Percentiles rank a stretch among this genome's conserved stretches.
phyloP scores from a whole-genome alignment of 1,140 invertebrate species.

The Trypoxylus dichotomus region DNA sequence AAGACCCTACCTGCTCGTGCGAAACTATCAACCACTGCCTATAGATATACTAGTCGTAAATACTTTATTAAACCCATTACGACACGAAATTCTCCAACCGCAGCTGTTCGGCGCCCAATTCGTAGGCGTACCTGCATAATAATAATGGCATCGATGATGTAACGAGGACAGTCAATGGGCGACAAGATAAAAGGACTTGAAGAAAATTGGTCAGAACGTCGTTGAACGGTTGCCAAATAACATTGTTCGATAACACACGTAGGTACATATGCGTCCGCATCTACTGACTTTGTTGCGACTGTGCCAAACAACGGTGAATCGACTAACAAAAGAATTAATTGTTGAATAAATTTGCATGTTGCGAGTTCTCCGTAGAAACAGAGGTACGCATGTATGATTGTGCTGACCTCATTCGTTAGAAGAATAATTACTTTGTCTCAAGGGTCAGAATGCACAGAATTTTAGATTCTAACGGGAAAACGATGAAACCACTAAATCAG shows the following conservation, averaged over 20 bases:
- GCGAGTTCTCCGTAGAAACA: not conserved
- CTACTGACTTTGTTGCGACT: not conserved
- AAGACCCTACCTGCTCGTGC: not conserved
- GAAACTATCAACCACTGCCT: not conserved
- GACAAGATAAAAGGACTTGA: not conserved
- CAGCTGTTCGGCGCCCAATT: not conserved
- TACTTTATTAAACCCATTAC: not conserved
- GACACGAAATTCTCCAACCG: not conserved
- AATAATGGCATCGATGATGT: not conserved
- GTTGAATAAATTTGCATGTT: conserved; percentile 3
- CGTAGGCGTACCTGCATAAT: not conserved
- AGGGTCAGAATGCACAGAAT: not conserved
- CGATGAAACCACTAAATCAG: not conserved
- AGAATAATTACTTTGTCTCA: not conserved
- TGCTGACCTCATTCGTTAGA: not conserved
- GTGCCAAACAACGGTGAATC: not conserved
- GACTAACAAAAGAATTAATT: not conserved
- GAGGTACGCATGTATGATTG: not conserved
- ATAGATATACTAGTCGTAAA: not conserved
- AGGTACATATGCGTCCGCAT: not conserved
- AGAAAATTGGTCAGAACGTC: not conserved
- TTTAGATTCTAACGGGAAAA: not conserved
- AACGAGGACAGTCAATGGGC: not conserved
- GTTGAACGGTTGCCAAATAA: not conserved
- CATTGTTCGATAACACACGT: not conserved